These are phyloP conservation scores for Drosophila varians DNA, from an alignment of 1,140 invertebrate genomes.

Conservation along the genomic window DNA sequence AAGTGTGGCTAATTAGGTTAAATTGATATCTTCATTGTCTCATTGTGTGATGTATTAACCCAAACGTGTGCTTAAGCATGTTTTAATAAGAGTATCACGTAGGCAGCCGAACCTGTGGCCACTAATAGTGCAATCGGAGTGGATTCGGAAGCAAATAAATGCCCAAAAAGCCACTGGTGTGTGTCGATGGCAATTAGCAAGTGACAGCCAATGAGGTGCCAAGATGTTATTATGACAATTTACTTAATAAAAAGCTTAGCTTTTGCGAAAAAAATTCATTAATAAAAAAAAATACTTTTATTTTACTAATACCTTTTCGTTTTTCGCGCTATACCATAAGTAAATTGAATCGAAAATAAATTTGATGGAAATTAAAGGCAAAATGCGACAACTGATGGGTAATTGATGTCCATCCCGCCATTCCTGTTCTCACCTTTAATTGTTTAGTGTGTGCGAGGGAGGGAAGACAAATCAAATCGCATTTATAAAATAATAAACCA, in stretches of 20 bases:
- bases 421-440: not conserved
- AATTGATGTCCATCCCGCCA: constrained; percentile 21
- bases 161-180: no score
- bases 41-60: constrained; percentile 35
- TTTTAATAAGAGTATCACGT: not conserved
- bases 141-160: not conserved
- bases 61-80: constrained; percentile 1
- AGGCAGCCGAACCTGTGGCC: constrained; percentile 1
- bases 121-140: constrained; percentile 44
- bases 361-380: constrained; percentile 27
- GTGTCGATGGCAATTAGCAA: not conserved
- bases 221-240: not conserved
- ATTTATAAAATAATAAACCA: constrained; percentile 59
- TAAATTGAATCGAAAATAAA: constrained; percentile 33
- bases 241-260: not conserved
- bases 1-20: constrained; percentile 15
- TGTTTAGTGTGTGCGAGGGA: not conserved
- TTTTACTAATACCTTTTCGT: no score
- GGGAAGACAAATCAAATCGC: constrained; percentile 39
- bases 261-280: no score
- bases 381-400: constrained; percentile 18
- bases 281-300: not conserved
- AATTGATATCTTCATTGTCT: constrained; percentile 16
- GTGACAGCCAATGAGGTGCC: not conserved
- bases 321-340: no score